Conservation (phyloP, 2,113 vertebrate species). For the Bos taurus region ARS-UCD2.0 NC_037347.1:45390501-45391000, state of each 20-base stretch:
- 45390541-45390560: neutral
- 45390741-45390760: neutral
- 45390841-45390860: neutral
- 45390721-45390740: neutral
- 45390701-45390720: neutral
- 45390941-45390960: neutral
- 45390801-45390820: neutral
- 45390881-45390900: neutral
- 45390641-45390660: constrained; percentile 36
- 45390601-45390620: neutral
- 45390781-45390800: neutral
- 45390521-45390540: neutral
- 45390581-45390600: neutral
- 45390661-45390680: neutral
- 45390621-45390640: neutral
- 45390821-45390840: neutral
- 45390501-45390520: neutral
- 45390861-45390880: neutral
- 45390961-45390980: neutral
- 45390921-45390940: neutral
- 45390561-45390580: neutral
- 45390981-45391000: neutral
- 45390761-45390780: neutral
- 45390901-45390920: neutral
- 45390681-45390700: neutral